Conservation (phyloP, 2,888 invertebrate species). For the Galeruca laticollis region DNA sequence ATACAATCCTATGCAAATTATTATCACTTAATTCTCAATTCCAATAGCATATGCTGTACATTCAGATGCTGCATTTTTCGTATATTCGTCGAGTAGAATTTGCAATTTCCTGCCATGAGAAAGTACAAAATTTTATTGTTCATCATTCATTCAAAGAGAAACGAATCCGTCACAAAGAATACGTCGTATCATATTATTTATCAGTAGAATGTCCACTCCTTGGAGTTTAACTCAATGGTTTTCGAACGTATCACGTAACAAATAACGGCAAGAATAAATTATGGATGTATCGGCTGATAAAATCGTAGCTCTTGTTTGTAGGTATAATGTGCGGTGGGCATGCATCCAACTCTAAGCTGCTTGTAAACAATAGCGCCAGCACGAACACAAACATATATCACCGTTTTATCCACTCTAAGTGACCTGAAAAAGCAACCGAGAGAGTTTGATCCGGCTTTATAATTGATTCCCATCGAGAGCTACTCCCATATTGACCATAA, state of each 20-base stretch:
- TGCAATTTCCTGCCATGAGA: conserved; percentile 15
- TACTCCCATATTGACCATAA: conserved; percentile 37
- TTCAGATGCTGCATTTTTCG: background rate
- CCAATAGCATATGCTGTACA: background rate
- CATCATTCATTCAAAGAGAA: conserved; percentile 30
- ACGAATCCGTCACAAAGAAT: conserved; percentile 37
- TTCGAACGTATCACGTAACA: conserved; percentile 48
- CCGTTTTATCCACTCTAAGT: conserved; percentile 48
- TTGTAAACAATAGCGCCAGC: conserved; percentile 51
- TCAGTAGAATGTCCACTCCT: conserved; percentile 38
- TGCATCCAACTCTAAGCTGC: conserved; percentile 43
- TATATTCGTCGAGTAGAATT: conserved; percentile 3
- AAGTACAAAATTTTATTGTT: conserved; percentile 21
- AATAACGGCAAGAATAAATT: conserved; percentile 50
- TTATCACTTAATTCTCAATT: background rate
- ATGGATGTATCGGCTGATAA: conserved; percentile 47
- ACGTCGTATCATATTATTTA: conserved; percentile 41
- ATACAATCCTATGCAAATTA: background rate
- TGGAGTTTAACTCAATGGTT: conserved; percentile 38
- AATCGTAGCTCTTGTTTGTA: conserved; percentile 44
- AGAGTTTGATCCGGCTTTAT: conserved; percentile 47
- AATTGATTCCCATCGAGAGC: conserved; percentile 50
- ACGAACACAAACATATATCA: conserved; percentile 51
- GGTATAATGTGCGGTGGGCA: conserved; percentile 47
- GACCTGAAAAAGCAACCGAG: conserved; percentile 48